Evolutionary conservation across 2,113 vertebrate species (phyloP).

Genomic region (Neofelis nebulosa): DNA sequence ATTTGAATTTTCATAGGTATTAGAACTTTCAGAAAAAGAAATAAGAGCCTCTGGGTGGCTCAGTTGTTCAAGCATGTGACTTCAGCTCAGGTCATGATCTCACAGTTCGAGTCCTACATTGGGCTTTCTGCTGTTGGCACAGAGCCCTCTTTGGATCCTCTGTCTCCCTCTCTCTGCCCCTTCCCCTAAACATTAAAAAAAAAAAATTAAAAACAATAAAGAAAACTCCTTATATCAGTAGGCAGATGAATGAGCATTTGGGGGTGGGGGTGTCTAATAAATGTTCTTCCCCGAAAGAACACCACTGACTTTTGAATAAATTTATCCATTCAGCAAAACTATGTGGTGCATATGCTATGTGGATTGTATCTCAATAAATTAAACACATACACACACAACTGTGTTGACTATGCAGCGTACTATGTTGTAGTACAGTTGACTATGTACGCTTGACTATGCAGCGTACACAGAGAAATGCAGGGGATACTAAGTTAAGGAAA

Average conservation of each 20-base stretch:
- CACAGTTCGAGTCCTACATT: no score
- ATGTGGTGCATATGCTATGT: not conserved
- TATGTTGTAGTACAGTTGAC: no score
- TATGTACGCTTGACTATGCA: not conserved
- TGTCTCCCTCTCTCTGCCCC: no score
- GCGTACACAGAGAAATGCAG: not conserved
- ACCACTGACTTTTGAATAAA: not conserved
- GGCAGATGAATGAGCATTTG: not conserved
- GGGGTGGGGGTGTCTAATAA: not conserved
- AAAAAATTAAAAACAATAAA: no score
- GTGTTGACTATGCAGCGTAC: not conserved
- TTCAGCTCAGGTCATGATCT: no score
- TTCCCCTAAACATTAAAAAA: no score
- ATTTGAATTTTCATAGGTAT: not conserved
- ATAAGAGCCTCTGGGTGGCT: not conserved
- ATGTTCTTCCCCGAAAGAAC: not conserved
- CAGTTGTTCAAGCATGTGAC: no score
- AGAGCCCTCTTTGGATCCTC: no score
- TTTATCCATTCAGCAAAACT: not conserved
- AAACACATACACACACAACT: not conserved
- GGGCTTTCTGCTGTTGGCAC: no score
- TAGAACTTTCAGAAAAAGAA: slow-evolving; percentile 16
- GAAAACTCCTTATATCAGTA: not conserved
- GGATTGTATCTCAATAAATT: not conserved
- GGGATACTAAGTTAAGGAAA: not conserved